These are phyloP conservation scores for Halocynthia roretzi DNA, from an alignment of 23 tunicate species.

Conservation along the genomic window DNA sequence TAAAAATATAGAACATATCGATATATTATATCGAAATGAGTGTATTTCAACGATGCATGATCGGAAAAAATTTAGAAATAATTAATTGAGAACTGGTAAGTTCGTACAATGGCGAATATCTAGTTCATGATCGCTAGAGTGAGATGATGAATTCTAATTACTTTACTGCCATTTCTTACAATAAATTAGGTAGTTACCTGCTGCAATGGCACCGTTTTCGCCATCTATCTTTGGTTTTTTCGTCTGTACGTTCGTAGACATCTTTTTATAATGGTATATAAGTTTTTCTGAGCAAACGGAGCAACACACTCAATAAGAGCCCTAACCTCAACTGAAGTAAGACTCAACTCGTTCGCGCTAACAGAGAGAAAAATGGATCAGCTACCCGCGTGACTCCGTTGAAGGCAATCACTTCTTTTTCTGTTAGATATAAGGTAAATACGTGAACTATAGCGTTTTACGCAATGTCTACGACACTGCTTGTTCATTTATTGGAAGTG, in stretches of 20 bases:
- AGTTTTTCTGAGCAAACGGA: background rate
- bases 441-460: background rate
- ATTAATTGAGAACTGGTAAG: too few species aligned
- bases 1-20: too few species aligned
- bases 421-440: background rate
- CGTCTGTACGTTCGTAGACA: conserved; percentile 44
- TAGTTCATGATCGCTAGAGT: too few species aligned
- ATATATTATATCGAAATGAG: too few species aligned
- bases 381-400: background rate
- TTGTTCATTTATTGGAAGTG: background rate
- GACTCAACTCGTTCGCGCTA: background rate
- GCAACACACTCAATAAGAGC: background rate
- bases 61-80: too few species aligned
- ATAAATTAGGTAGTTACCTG: too few species aligned
- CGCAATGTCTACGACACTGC: background rate
- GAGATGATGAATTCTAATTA: too few species aligned
- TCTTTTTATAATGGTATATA: background rate
- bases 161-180: too few species aligned
- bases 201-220: conserved; percentile 31
- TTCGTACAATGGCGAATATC: too few species aligned
- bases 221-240: conserved; percentile 62
- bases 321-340: background rate
- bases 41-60: too few species aligned
- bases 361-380: too few species aligned
- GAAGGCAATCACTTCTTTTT: background rate